phyloP scores from a whole-genome alignment of 2,797 vertebrate species.

The Malurus leucopterus region DNA sequence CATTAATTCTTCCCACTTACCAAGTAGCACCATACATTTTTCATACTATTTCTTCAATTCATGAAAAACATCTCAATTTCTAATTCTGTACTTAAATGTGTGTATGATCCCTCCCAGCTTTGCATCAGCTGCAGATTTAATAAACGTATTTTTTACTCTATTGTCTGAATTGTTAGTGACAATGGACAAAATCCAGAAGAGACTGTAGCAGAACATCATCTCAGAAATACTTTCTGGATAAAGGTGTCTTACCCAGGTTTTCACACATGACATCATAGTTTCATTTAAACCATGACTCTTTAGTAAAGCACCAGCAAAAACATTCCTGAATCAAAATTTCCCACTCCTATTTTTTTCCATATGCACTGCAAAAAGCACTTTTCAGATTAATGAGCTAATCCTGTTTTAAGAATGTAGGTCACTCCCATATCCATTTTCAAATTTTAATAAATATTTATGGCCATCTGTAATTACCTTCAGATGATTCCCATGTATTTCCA shows the following conservation, averaged over 20 bases:
- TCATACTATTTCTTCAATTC: neutral
- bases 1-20: neutral
- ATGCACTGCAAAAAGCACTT: neutral
- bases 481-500: neutral
- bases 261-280: neutral
- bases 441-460: constrained; percentile 34
- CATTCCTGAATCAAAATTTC: neutral
- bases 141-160: neutral
- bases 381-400: neutral
- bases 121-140: neutral
- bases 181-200: neutral
- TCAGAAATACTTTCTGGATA: neutral
- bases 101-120: neutral
- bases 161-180: neutral
- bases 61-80: neutral
- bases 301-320: neutral
- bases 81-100: neutral
- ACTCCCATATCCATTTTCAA: neutral
- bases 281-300: neutral
- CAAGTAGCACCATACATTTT: neutral
- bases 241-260: neutral
- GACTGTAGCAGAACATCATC: neutral
- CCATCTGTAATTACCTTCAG: neutral
- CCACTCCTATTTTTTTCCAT: neutral
- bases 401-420: neutral